These are phyloP conservation scores for Leptopterna dolabrata DNA, from an alignment of 2,888 invertebrate genomes.

Conservation along the genomic window DNA sequence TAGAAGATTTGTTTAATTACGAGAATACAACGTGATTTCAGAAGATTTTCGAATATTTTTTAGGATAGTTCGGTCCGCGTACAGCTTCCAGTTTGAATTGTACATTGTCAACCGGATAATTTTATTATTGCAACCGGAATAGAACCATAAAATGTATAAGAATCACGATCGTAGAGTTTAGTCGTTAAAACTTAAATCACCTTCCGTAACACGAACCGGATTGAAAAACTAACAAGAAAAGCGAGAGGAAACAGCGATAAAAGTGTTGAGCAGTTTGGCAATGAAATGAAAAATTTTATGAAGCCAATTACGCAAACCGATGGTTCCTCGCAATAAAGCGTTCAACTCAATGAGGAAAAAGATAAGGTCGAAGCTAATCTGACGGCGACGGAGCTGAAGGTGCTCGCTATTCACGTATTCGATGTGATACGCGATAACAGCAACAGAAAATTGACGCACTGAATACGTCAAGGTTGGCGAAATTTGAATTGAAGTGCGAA, in stretches of 20 bases:
- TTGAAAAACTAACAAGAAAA: not conserved
- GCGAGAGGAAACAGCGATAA: not conserved
- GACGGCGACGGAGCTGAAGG: not conserved
- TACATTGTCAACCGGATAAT: not conserved
- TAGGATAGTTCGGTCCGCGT: not conserved
- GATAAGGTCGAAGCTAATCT: not conserved
- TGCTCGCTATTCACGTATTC: not conserved
- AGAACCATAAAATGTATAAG: not conserved
- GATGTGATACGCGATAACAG: not conserved
- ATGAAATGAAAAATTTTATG: not conserved
- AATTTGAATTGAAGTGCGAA: not conserved
- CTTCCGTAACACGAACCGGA: not conserved
- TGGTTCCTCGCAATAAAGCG: not conserved
- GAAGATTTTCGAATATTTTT: too few species aligned
- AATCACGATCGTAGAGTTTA: not conserved
- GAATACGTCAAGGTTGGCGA: not conserved
- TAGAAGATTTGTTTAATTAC: too few species aligned
- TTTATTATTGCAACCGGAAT: not conserved
- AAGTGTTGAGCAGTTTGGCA: not conserved
- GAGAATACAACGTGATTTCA: too few species aligned
- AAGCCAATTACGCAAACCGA: conserved; percentile 3
- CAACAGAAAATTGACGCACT: not conserved
- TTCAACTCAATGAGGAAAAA: not conserved
- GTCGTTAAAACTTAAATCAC: not conserved
- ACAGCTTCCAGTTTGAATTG: not conserved